phyloP scores from a whole-genome alignment of 2,797 vertebrate species.

The Crocidura indochinensis region DNA sequence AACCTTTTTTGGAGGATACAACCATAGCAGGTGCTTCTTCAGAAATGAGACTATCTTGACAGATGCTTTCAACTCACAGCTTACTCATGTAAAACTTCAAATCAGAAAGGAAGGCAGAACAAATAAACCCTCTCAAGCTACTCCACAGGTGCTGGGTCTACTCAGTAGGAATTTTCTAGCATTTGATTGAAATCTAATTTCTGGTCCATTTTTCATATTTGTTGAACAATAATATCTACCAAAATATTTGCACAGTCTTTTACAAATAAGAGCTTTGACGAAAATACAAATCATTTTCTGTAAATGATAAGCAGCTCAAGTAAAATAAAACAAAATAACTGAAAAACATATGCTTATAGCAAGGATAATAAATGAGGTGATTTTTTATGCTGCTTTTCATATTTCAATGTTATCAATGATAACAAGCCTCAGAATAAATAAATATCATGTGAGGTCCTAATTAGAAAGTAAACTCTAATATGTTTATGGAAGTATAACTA shows the following conservation, averaged over 20 bases:
- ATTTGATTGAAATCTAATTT: constrained; percentile 72
- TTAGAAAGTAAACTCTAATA: constrained; percentile 74
- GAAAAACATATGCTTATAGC: background rate
- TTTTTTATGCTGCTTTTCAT: constrained; percentile 14
- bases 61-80: constrained; percentile 80
- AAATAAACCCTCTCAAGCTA: constrained; percentile 46
- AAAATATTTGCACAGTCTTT: constrained; percentile 64
- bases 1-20: constrained; percentile 45
- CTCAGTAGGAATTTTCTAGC: constrained; percentile 72
- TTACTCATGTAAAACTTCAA: constrained; percentile 47
- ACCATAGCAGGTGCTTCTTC: constrained; percentile 77
- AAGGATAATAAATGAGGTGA: background rate
- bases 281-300: constrained; percentile 64
- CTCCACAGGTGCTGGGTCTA: constrained; percentile 5
- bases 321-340: constrained; percentile 47
- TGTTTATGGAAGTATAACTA: background rate
- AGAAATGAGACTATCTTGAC: constrained; percentile 82
- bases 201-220: constrained; percentile 50
- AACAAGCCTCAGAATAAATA: constrained; percentile 24
- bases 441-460: constrained; percentile 10
- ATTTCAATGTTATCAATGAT: constrained; percentile 65
- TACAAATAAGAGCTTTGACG: constrained; percentile 65
- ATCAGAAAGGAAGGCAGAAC: constrained; percentile 51
- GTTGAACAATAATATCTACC: constrained; percentile 33
- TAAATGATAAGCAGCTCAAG: constrained; percentile 64